Conservation (phyloP, 2,797 vertebrate genomes). For the Argyrosomus regius region DNA sequence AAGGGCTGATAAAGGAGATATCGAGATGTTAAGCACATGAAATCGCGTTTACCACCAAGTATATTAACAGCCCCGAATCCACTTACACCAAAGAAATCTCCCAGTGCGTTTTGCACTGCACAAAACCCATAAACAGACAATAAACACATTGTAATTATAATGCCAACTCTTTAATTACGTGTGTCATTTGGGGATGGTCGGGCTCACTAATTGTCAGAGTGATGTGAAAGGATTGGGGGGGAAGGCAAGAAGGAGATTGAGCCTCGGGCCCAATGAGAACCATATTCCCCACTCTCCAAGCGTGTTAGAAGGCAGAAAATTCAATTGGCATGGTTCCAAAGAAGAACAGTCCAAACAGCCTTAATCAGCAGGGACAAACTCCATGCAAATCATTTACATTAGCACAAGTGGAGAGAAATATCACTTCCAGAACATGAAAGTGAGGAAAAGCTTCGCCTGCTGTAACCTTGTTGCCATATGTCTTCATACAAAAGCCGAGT, state of each 20-base stretch:
- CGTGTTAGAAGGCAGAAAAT: conserved; percentile 77
- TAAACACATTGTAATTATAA: conserved; percentile 82
- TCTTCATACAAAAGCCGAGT: background rate
- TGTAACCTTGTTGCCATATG: conserved; percentile 30
- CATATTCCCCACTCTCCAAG: conserved; percentile 72
- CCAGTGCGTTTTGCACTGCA: conserved; percentile 56
- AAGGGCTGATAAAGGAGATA: conserved; percentile 71
- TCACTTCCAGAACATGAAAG: conserved; percentile 50
- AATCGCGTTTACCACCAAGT: conserved; percentile 71
- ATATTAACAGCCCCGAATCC: conserved; percentile 69
- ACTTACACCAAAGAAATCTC: conserved; percentile 74
- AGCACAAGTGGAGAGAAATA: conserved; percentile 58
- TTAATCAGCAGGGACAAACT: conserved; percentile 75
- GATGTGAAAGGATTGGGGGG: conserved; percentile 67
- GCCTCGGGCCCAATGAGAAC: conserved; percentile 70
- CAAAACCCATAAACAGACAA: conserved; percentile 78
- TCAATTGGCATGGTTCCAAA: conserved; percentile 77
- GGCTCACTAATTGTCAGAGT: conserved; percentile 74
- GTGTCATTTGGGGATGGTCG: conserved; percentile 75
- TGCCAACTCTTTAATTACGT: conserved; percentile 80
- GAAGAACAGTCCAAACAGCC: conserved; percentile 75
- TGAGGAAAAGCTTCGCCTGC: conserved; percentile 12
- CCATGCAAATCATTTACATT: conserved; percentile 77
- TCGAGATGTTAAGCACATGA: conserved; percentile 71
- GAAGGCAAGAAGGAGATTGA: conserved; percentile 66